Conservation (phyloP, 2,888 invertebrate genomes). For the Gari tellinella region DNA sequence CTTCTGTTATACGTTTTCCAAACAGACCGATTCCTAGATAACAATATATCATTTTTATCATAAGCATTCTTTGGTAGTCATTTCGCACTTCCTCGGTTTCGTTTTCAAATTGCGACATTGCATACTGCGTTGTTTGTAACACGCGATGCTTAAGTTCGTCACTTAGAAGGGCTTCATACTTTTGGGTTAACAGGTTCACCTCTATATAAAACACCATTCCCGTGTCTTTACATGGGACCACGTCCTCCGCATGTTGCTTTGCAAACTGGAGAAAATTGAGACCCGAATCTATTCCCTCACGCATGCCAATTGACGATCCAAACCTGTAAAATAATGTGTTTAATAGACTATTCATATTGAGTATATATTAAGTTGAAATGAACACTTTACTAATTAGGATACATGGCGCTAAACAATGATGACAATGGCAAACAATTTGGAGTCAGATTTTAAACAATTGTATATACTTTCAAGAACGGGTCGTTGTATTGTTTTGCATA, state of each 20-base stretch:
- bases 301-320: slow-evolving; percentile 26
- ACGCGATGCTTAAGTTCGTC: slow-evolving; percentile 31
- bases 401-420: no score
- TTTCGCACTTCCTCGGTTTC: slow-evolving; percentile 49
- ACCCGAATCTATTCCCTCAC: slow-evolving; percentile 29
- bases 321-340: slow-evolving; percentile 21
- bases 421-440: no score
- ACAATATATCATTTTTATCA: slow-evolving; percentile 56
- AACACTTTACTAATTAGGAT: no score
- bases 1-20: slow-evolving; percentile 29
- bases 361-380: no score
- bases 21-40: slow-evolving; percentile 54
- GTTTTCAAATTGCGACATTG: slow-evolving; percentile 51
- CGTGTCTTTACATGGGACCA: slow-evolving; percentile 51
- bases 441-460: no score
- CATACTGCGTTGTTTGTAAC: slow-evolving; percentile 39
- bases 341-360: no score
- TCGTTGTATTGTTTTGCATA: no score
- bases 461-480: no score
- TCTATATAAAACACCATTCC: slow-evolving; percentile 62
- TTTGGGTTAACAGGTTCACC: slow-evolving; percentile 49
- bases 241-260: slow-evolving; percentile 39
- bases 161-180: slow-evolving; percentile 36
- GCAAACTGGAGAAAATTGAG: slow-evolving; percentile 40
- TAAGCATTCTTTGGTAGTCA: slow-evolving; percentile 58